Base-by-base conservation (phyloP, 2,888 invertebrate species). In the Eledone cirrhosa region DNA sequence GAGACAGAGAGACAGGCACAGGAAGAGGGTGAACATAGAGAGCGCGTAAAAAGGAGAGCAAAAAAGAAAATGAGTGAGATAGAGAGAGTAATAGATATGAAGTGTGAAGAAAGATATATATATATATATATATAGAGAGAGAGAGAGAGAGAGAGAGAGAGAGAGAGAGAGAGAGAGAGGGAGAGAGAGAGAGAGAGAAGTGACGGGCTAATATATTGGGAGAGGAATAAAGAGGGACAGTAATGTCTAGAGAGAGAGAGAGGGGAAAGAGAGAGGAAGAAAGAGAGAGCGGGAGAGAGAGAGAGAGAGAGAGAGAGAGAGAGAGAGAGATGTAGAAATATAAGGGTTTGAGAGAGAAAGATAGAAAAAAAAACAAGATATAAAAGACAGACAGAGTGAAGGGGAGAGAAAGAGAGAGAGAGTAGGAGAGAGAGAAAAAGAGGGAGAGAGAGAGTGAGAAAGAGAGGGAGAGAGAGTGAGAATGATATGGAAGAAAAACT, bases 41-140 rank as follows among this genome's bases (percentile, higher is more conserved):
- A 41, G 41, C 41, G 11, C 41, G 41, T 41, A 41, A 41, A 11
- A 41, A 41, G 41, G 41, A 41, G 41, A 41, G 41, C 5, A 41
- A 8, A 11, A 41, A 41, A 2, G 41, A 41, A 41, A 41, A 41
- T 41, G 11, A 41, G 2, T 1, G 48, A 76, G 31, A 53, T 41
- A 48, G 22, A 72, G 47, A 41, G 22, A 69, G 69, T 48, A 47
- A 69, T 69, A 78, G 48, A 16, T n/a, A n/a, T n/a, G n/a, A n/a
- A n/a, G n/a, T n/a, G n/a, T n/a, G n/a, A n/a, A n/a, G n/a, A n/a
- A n/a, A n/a, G n/a, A n/a, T n/a, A n/a, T n/a, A n/a, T n/a, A n/a
- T n/a, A n/a, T n/a, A n/a, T n/a, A n/a, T n/a, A n/a, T n/a, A n/a
- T n/a, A n/a, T n/a, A n/a, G n/a, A n/a, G n/a, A n/a, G 27, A 72